These are phyloP conservation scores for Cephus nigrinus DNA, from an alignment of 2,888 invertebrate species.

Conservation along the genomic window DNA sequence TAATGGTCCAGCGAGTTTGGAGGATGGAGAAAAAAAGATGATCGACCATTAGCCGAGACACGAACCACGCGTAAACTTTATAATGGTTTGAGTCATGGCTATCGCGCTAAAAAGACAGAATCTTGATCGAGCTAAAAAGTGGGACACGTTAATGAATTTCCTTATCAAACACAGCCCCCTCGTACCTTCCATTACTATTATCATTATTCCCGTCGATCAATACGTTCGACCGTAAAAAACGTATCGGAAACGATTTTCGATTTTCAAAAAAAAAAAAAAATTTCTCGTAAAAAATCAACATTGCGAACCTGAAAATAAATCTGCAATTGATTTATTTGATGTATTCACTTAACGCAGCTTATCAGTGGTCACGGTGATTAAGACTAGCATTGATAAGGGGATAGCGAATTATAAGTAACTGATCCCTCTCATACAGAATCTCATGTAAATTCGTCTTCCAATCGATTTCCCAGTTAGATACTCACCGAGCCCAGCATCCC, in stretches of 20 bases:
- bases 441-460: background rate
- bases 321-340: too few species aligned
- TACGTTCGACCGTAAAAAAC: background rate
- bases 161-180: conserved; percentile 52
- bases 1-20: background rate
- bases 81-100: background rate
- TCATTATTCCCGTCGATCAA: conserved; percentile 27
- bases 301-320: too few species aligned
- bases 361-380: background rate
- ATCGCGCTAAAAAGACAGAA: background rate
- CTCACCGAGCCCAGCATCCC: background rate
- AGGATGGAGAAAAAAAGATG: background rate
- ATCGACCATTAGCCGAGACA: background rate
- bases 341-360: background rate
- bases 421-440: background rate
- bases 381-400: background rate
- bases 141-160: conserved; percentile 60
- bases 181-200: conserved; percentile 28
- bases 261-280: too few species aligned
- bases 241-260: background rate
- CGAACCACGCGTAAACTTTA: background rate
- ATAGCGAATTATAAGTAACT: background rate
- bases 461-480: background rate
- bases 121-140: conserved; percentile 35
- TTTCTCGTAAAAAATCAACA: too few species aligned